These are phyloP conservation scores for Drosophila niveifrons DNA, from an alignment of 2,888 invertebrate species.

Conservation along the genomic window DNA sequence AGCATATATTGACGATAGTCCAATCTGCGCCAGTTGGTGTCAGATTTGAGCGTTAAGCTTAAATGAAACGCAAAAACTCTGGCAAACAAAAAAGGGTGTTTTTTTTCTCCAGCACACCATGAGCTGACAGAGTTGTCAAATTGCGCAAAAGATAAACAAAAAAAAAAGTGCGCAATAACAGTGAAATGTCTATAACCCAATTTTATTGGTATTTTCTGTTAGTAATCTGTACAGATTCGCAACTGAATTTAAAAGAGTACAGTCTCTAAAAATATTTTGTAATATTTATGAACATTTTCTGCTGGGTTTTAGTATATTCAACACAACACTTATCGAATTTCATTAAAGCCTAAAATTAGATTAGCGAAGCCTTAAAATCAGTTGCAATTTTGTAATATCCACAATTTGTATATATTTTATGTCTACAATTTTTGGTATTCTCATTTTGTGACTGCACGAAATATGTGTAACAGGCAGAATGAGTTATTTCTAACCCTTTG, in stretches of 20 bases:
- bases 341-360: too few relatives aligned
- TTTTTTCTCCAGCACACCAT: conserved; percentile 24
- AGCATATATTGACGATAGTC: conserved; percentile 15
- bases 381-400: too few relatives aligned
- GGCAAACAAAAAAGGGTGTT: conserved; percentile 30
- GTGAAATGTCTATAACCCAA: background rate
- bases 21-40: conserved; percentile 24
- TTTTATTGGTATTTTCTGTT: background rate
- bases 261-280: background rate
- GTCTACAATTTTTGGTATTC: too few relatives aligned
- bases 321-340: too few relatives aligned
- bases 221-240: background rate
- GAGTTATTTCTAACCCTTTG: too few relatives aligned
- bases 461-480: too few relatives aligned
- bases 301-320: background rate
- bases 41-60: conserved; percentile 68
- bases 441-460: too few relatives aligned
- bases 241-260: background rate
- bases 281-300: background rate
- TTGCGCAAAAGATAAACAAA: conserved; percentile 23
- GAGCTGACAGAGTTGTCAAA: conserved; percentile 54
- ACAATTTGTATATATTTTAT: too few relatives aligned
- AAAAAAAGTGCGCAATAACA: conserved; percentile 7
- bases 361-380: too few relatives aligned
- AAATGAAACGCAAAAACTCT: conserved; percentile 45